These are phyloP conservation scores for Clupea harengus DNA, from an alignment of 2,113 vertebrate species.

Conservation along the genomic window DNA sequence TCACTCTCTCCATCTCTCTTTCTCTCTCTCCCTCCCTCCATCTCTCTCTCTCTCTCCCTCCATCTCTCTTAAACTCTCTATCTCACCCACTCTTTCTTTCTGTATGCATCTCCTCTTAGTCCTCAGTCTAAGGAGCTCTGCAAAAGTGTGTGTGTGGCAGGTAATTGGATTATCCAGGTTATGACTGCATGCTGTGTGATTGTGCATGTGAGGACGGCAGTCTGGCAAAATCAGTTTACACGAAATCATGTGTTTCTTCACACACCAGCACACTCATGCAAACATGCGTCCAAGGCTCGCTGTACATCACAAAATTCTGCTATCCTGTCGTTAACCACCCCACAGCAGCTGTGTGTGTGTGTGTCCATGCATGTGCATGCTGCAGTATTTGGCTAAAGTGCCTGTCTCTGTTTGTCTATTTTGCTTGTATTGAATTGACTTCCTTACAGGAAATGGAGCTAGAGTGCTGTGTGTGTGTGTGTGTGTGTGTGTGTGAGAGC, in stretches of 20 bases:
- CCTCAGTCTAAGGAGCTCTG: not conserved
- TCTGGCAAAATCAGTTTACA: not conserved
- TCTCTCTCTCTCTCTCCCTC: not conserved
- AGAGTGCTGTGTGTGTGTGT: not conserved
- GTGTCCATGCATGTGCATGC: not conserved
- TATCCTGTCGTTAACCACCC: not conserved
- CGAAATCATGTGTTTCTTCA: not conserved
- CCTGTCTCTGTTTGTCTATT: constrained; percentile 40
- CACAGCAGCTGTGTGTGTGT: not conserved
- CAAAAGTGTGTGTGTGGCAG: not conserved
- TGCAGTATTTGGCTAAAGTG: constrained; percentile 31
- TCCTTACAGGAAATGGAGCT: not conserved
- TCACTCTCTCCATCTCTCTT: not conserved
- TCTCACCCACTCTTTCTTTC: not conserved
- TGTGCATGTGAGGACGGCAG: not conserved
- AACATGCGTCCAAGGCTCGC: no score
- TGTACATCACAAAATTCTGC: not conserved
- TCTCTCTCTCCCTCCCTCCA: not conserved
- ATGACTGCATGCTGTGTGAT: not conserved
- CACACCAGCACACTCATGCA: not conserved
- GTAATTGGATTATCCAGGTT: not conserved
- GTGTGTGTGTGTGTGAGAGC: not conserved
- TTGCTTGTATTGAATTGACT: constrained; percentile 12
- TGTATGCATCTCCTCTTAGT: not conserved
- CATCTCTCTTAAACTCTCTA: not conserved